These are phyloP conservation scores for Paramormyrops hopkinsi DNA, from an alignment of 2,797 vertebrate species.

Conservation along the genomic window DNA sequence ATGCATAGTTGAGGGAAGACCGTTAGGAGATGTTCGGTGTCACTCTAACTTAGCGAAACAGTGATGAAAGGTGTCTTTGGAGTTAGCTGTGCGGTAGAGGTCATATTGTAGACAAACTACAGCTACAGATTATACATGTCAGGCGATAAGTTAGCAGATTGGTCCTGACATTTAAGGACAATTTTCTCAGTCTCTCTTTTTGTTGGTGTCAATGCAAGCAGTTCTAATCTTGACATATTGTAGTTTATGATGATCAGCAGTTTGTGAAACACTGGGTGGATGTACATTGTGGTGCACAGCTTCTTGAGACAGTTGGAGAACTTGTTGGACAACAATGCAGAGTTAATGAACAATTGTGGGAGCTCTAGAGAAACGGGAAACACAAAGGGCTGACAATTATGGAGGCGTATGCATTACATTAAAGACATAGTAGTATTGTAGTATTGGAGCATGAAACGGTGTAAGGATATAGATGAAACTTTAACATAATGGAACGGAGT, in stretches of 20 bases:
- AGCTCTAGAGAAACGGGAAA: background rate
- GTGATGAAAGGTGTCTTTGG: background rate
- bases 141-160: constrained; percentile 33
- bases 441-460: background rate
- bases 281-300: background rate
- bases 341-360: background rate
- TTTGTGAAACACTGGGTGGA: background rate
- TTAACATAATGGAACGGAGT: background rate
- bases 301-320: background rate
- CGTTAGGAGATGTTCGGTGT: background rate
- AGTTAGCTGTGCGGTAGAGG: background rate
- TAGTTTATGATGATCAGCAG: background rate
- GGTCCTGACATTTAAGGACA: background rate
- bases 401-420: background rate
- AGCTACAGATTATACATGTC: constrained; percentile 21
- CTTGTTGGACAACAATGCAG: background rate
- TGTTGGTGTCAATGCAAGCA: background rate
- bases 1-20: background rate
- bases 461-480: background rate
- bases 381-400: background rate
- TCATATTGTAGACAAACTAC: background rate
- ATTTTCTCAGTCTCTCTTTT: background rate
- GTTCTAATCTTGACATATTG: background rate
- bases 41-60: background rate
- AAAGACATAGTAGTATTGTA: background rate